phyloP scores from a whole-genome alignment of 2,888 invertebrate genomes.

The Orgyia antiqua region DNA sequence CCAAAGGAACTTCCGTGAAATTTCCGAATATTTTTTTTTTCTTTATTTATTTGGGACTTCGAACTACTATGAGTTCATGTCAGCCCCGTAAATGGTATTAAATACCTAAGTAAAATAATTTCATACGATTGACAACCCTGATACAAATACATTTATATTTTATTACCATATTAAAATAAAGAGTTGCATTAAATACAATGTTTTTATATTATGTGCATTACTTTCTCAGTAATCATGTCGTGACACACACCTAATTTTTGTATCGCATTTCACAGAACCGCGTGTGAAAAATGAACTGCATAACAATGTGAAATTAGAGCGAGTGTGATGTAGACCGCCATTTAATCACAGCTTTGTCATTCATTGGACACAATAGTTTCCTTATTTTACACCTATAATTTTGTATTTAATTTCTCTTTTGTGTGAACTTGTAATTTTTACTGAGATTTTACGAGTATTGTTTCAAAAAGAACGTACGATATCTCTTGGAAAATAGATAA shows the following conservation, averaged over 20 bases:
- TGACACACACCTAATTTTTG: slow-evolving; percentile 30
- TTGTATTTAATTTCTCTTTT: slow-evolving; percentile 15
- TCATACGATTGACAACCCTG: no score
- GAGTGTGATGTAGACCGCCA: slow-evolving; percentile 23
- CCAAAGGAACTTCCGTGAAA: no score
- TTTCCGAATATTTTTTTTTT: no score
- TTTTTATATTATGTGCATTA: slow-evolving; percentile 21
- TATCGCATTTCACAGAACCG: slow-evolving; percentile 27
- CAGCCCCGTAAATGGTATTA: no score
- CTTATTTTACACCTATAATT: slow-evolving; percentile 26
- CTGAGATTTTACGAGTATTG: slow-evolving; percentile 5
- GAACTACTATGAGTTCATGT: no score
- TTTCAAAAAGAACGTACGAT: neutral
- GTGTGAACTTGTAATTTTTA: slow-evolving; percentile 12
- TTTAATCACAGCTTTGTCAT: slow-evolving; percentile 27
- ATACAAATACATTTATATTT: no score
- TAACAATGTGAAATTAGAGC: slow-evolving; percentile 43
- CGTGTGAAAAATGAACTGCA: slow-evolving; percentile 28
- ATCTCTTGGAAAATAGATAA: slow-evolving; percentile 1
- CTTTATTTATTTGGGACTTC: no score
- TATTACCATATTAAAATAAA: no score
- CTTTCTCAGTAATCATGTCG: slow-evolving; percentile 23
- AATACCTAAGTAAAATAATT: no score
- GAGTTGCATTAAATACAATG: no score
- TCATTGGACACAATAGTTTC: slow-evolving; percentile 26